Evolutionary conservation across 2,113 vertebrate species (phyloP), one percentile per base, ranked within the genome.

Genomic region (Herpetotheres cachinnans): DNA sequence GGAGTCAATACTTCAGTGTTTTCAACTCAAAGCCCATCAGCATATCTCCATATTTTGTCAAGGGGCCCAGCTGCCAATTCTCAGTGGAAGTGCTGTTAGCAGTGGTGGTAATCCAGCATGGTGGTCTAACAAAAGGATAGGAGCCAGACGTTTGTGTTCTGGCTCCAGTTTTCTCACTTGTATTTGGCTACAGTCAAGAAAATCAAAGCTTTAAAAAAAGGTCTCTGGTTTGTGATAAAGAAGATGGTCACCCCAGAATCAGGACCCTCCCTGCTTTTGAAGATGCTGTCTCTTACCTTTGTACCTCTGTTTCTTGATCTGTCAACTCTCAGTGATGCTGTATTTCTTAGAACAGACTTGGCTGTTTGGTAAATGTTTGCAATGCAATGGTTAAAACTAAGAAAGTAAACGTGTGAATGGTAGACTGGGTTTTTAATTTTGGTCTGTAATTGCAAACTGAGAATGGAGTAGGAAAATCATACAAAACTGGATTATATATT

Each of bases 71-170:
- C 93, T 95, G 91, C 84, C 89, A 89, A 50, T 94, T 97, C 93
- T 89, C 91, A 87, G 93, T 93, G 94, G 94, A 96, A 91, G 30
- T 27, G 81, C 65, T 93, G 77, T 92, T 96, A 94, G 65, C 77
- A 54, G 83, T 72, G 80, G 95, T 95, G 95, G 95, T 94, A 93
- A 96, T 91, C 89, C 89, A 93, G 89, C 93, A 85, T 61, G 95
- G 97, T 97, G 97, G 96, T 95, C 97, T 79, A 44, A 72, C 81
- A 24, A 56, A 66, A 89, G 83, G 89, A 95, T 69, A 69, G 83
- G 83, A 97, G 95, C 89, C 91, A 97, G 91, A 93, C 83, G 40
- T 90, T 80, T 91, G 73, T 72, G 54, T 88, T 97, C 82, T 87
- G 78, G 62, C 95, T 96, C 81, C 65, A 76, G 18, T 91, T 93